These are phyloP conservation scores for Neopelma chrysocephalum DNA, from an alignment of 2,797 vertebrate genomes.

Conservation along the genomic window DNA sequence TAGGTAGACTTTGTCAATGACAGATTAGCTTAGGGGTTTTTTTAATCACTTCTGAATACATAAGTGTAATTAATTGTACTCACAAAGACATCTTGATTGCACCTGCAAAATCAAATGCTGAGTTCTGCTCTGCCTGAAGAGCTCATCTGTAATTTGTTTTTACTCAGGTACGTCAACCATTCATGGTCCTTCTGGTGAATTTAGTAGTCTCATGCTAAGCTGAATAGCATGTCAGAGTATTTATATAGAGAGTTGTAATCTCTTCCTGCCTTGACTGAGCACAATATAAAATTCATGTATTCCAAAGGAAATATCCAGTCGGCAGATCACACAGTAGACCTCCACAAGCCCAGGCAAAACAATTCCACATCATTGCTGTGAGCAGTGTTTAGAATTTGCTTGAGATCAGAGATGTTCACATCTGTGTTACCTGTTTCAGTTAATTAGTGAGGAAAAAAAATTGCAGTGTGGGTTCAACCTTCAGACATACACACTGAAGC, in stretches of 20 bases:
- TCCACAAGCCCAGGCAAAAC: background rate
- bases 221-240: background rate
- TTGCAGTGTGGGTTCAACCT: background rate
- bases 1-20: background rate
- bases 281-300: background rate
- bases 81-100: conserved; percentile 51
- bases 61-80: conserved; percentile 65
- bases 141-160: background rate
- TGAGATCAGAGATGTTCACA: background rate
- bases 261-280: background rate
- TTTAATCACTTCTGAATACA: conserved; percentile 7
- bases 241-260: background rate
- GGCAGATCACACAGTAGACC: background rate
- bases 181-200: background rate
- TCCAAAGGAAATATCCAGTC: background rate
- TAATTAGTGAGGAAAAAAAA: background rate
- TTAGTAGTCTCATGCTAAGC: background rate
- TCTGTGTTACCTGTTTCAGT: background rate
- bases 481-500: background rate
- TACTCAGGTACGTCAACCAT: background rate
- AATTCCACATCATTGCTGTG: background rate
- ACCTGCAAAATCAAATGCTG: conserved; percentile 29
- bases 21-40: background rate
- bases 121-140: background rate
- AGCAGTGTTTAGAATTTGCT: background rate